These are phyloP conservation scores for Paracentrotus lividus DNA, from an alignment of 53 echinoderm and acorn worm genomes.

Conservation along the genomic window DNA sequence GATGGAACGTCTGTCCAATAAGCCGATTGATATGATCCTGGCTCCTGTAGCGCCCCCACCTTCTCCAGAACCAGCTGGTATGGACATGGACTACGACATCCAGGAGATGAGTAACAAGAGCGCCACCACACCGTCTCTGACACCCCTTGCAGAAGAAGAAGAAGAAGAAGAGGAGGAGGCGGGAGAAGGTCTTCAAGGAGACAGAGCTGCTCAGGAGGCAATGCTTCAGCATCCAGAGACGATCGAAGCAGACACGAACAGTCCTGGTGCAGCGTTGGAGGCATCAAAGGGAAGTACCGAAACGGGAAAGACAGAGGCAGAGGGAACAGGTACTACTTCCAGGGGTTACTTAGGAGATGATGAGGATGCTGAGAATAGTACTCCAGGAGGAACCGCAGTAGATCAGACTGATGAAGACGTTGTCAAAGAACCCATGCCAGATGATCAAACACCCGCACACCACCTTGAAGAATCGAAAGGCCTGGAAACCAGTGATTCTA, in stretches of 20 bases:
- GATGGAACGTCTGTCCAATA: constrained; percentile 40
- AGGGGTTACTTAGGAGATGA: constrained; percentile 10
- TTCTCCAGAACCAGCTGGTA: constrained; percentile 87
- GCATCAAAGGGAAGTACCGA: neutral
- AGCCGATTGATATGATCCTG: constrained; percentile 73
- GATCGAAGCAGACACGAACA: neutral
- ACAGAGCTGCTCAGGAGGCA: neutral
- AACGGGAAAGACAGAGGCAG: neutral
- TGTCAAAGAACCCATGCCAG: neutral
- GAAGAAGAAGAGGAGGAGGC: constrained; percentile 81
- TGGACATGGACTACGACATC: constrained; percentile 72
- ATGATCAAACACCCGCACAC: neutral
- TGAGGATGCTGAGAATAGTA: constrained; percentile 17
- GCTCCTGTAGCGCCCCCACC: constrained; percentile 96
- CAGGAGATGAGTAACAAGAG: constrained; percentile 78
- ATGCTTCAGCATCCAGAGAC: neutral
- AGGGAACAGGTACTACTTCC: constrained; percentile 33
- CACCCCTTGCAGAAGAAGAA: constrained; percentile 87
- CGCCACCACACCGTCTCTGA: constrained; percentile 68
- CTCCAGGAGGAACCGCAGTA: neutral
- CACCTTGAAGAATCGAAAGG: neutral
- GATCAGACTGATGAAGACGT: neutral
- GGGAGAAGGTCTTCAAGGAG: neutral
- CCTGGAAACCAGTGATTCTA: neutral
- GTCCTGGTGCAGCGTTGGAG: neutral